Evolutionary conservation across 1,140 invertebrate genomes (phyloP).

Genomic region (Drosophila kohkoa): DNA sequence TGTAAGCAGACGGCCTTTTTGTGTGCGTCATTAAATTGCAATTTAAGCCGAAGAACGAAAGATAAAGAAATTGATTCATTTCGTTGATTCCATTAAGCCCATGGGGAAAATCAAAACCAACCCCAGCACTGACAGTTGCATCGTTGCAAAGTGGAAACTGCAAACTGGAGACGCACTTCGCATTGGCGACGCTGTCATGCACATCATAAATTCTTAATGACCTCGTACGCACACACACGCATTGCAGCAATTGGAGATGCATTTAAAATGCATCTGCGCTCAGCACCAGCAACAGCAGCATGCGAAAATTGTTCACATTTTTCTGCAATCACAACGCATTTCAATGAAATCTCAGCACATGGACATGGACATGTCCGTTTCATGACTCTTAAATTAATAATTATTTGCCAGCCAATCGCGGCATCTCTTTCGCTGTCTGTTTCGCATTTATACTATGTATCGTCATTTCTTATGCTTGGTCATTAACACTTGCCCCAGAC

Average conservation of each 20-base stretch:
- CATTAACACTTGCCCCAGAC: constrained; percentile 39
- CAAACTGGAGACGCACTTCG: constrained; percentile 30
- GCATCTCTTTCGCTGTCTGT: constrained; percentile 14
- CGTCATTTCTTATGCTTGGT: constrained; percentile 19
- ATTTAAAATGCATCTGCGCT: constrained; percentile 37
- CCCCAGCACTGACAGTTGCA: background rate
- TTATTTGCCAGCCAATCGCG: constrained; percentile 52
- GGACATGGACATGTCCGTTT: constrained; percentile 61
- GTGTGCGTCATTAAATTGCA: constrained; percentile 46
- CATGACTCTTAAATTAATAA: constrained; percentile 77
- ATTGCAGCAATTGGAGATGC: constrained; percentile 29
- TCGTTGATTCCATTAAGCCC: constrained; percentile 4
- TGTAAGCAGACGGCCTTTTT: background rate
- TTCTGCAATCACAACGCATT: constrained; percentile 63
- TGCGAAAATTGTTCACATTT: constrained; percentile 45
- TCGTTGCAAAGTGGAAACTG: background rate
- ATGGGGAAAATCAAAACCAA: constrained; percentile 51
- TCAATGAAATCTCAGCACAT: constrained; percentile 50
- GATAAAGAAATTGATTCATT: constrained; percentile 29
- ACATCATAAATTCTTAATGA: constrained; percentile 79
- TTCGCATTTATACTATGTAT: background rate
- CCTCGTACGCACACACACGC: constrained; percentile 46
- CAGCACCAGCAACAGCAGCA: no score
- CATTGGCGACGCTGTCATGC: constrained; percentile 51
- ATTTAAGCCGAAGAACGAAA: constrained; percentile 57